These are phyloP conservation scores for Tautogolabrus adspersus DNA, from an alignment of 2,113 vertebrate genomes.

Conservation along the genomic window DNA sequence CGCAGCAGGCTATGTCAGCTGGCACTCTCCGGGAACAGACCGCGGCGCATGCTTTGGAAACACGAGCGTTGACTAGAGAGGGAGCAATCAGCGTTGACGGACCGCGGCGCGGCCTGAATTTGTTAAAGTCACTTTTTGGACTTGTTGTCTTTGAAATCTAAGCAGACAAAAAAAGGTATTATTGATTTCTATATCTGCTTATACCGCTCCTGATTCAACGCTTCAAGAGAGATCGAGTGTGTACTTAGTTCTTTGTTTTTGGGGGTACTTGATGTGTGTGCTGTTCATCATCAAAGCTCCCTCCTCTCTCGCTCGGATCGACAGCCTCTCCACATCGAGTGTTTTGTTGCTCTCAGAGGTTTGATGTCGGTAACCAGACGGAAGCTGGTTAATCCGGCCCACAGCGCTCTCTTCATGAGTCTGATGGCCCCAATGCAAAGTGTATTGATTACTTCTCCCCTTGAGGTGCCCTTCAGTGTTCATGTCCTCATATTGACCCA, in stretches of 20 bases:
- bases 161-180: too few relatives aligned
- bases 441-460: constrained; percentile 71
- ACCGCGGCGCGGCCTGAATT: too few relatives aligned
- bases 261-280: constrained; percentile 32
- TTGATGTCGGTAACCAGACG: constrained; percentile 63
- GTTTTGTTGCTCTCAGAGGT: constrained; percentile 44
- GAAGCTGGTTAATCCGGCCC: constrained; percentile 69
- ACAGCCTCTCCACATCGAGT: constrained; percentile 42
- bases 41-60: too few relatives aligned
- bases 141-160: too few relatives aligned
- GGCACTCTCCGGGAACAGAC: too few relatives aligned
- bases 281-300: constrained; percentile 44
- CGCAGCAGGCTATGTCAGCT: too few relatives aligned
- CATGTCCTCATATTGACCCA: constrained; percentile 34
- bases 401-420: constrained; percentile 48
- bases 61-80: too few relatives aligned
- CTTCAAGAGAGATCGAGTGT: neutral
- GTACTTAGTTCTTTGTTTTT: neutral
- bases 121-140: too few relatives aligned
- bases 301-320: constrained; percentile 5
- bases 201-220: neutral
- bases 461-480: constrained; percentile 67
- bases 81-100: too few relatives aligned
- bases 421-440: constrained; percentile 54
- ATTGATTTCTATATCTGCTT: too few relatives aligned